Evolutionary conservation across 2,888 invertebrate genomes (phyloP).

Genomic region (Hirtodrosophila duncani): DNA sequence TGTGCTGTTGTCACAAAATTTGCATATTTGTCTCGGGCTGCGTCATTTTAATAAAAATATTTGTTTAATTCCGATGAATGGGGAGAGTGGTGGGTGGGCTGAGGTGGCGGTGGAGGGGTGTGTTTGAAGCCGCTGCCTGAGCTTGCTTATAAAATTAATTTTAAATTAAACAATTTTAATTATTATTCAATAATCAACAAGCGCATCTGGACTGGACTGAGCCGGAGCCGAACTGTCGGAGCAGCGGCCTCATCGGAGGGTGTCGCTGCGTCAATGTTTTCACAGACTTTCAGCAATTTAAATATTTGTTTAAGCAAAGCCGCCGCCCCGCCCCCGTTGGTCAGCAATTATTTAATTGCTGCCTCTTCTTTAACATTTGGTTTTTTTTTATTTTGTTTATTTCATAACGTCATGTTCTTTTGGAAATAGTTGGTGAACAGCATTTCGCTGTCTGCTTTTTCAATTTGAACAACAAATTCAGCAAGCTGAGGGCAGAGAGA

Average conservation of each 20-base stretch:
- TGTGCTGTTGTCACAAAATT: conserved; percentile 24
- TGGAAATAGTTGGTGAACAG: conserved; percentile 18
- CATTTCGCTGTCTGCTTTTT: conserved; percentile 24
- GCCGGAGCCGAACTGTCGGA: too few relatives aligned
- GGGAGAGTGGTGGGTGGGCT: conserved; percentile 3
- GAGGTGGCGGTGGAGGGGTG: neutral
- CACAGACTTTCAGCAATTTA: conserved; percentile 35
- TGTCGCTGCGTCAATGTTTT: conserved; percentile 22
- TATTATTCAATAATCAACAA: conserved; percentile 46
- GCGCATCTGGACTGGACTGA: conserved; percentile 13
- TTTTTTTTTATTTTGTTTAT: conserved; percentile 7
- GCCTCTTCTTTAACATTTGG: conserved; percentile 19
- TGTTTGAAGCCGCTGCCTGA: conserved; percentile 4
- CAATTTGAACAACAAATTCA: conserved; percentile 29
- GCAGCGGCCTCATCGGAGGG: neutral
- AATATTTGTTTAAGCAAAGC: conserved; percentile 32
- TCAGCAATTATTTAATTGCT: conserved; percentile 35
- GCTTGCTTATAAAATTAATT: conserved; percentile 47
- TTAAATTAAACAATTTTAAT: conserved; percentile 51
- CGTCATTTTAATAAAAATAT: conserved; percentile 49
- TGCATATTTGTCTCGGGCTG: conserved; percentile 45
- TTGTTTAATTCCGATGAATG: conserved; percentile 36
- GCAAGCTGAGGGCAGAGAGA: too few relatives aligned
- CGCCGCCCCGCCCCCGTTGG: neutral
- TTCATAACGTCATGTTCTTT: conserved; percentile 3